phyloP scores from a whole-genome alignment of 2,113 vertebrate genomes.

The Lanius collurio region DNA sequence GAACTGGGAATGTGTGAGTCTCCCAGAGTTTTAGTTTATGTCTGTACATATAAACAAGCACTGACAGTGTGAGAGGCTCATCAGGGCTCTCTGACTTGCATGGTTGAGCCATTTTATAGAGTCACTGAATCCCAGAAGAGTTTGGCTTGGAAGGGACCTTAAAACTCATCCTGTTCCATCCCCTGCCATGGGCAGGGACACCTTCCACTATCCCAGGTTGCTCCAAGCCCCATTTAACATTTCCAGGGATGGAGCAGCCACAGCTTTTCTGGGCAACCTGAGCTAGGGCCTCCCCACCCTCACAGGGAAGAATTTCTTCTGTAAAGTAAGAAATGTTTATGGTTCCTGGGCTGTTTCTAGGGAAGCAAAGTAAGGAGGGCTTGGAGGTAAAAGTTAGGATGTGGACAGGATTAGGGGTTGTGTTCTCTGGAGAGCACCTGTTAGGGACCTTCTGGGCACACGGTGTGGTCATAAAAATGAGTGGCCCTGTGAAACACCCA shows the following conservation, averaged over 20 bases:
- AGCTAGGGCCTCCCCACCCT: not conserved
- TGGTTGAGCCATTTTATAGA: not conserved
- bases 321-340: not conserved
- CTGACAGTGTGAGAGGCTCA: not conserved
- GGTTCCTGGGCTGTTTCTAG: not conserved
- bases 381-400: not conserved
- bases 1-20: not conserved
- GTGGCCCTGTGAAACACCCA: not conserved
- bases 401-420: fast-evolving
- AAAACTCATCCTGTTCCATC: not conserved
- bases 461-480: not conserved
- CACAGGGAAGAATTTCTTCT: not conserved
- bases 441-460: not conserved
- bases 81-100: not conserved
- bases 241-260: not conserved
- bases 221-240: not conserved
- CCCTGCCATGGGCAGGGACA: not conserved
- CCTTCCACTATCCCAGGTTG: not conserved
- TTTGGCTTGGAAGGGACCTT: not conserved
- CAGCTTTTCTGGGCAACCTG: not conserved
- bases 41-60: fast-evolving
- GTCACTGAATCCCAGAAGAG: not conserved
- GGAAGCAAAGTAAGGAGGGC: not conserved
- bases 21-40: not conserved
- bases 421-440: not conserved